Evolutionary conservation across 1,140 invertebrate genomes (phyloP), one percentile per base, ranked within the genome.

Genomic region (Gryon sp.): DNA sequence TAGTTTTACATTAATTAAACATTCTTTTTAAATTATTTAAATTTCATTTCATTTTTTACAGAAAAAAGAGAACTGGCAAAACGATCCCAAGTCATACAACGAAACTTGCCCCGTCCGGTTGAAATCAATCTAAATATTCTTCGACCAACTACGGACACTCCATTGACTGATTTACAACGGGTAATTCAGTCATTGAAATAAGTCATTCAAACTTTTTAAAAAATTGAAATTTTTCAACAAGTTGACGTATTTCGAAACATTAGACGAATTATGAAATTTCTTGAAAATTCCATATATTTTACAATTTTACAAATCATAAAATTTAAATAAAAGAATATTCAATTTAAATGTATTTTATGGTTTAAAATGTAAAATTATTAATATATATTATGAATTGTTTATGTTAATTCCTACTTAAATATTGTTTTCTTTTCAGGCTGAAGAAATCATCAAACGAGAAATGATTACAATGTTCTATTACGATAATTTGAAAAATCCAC

Each of bases 391-490:
- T n/a, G n/a, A n/a, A n/a, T n/a, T n/a, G n/a, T n/a, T n/a, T n/a
- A n/a, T n/a, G n/a, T n/a, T n/a, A n/a, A n/a, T n/a, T n/a, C n/a
- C n/a, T n/a, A n/a, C n/a, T n/a, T 15, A 30, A 38, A 18, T 14
- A 22, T 34, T 32, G 34, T 48, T 57, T 30, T 38, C n/a, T 53
- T 55, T 63, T 45, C 72, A 96, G 91, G 97, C 98, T 14, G 98
- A 99, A 89, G 97, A 99, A 89, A 84, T 99, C 18, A 98, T 99
- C 41, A 99, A 99, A 89, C 91, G 93, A 63, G 98, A 99, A 90
- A 99, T 99, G 97, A 91, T 98, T 18, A 94, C 93, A 4, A 98
- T 99, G 96, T 86, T 99, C 30, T 93, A 98, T 80, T 96, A 96
- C 85, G 98, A 99, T 89, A 92, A 94, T 19, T 65, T 94, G 9